Conservation (phyloP, 1,140 invertebrate genomes). For the Conus betulinus region DNA sequence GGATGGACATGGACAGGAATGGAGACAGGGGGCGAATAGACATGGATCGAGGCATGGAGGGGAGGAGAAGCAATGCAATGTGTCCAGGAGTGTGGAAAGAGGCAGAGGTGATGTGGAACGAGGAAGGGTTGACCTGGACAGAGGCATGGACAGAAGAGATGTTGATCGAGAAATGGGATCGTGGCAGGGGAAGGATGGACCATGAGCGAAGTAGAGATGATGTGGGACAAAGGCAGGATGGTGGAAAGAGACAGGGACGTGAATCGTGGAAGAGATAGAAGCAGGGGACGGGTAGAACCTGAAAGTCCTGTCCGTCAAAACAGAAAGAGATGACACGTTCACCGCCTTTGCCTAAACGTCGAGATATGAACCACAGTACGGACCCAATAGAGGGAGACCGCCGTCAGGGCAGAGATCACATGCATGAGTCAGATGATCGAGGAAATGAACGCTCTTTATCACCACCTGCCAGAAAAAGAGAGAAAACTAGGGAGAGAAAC, state of each 20-base stretch:
- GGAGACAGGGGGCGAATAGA: not conserved
- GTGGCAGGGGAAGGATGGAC: not conserved
- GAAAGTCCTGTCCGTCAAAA: not conserved
- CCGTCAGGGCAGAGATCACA: not conserved
- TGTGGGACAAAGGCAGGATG: not conserved
- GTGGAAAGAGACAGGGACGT: not conserved
- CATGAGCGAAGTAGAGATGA: not conserved
- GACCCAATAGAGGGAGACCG: not conserved
- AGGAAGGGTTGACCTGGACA: not conserved
- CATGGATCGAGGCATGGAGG: not conserved
- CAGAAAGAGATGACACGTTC: not conserved
- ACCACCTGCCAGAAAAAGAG: slow-evolving; percentile 23
- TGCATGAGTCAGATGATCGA: not conserved
- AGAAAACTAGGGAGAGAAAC: not conserved
- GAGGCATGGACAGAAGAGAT: not conserved
- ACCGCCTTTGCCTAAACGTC: not conserved
- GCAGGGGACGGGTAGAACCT: not conserved
- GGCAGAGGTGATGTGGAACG: not conserved
- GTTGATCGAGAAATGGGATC: not conserved
- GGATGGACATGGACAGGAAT: not conserved
- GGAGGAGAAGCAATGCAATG: not conserved
- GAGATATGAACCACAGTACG: not conserved
- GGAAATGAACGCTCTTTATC: not conserved
- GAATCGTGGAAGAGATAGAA: not conserved
- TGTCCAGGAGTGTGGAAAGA: not conserved